Conservation (phyloP, 1,140 invertebrate genomes). For the Trichonephila clavata region DNA sequence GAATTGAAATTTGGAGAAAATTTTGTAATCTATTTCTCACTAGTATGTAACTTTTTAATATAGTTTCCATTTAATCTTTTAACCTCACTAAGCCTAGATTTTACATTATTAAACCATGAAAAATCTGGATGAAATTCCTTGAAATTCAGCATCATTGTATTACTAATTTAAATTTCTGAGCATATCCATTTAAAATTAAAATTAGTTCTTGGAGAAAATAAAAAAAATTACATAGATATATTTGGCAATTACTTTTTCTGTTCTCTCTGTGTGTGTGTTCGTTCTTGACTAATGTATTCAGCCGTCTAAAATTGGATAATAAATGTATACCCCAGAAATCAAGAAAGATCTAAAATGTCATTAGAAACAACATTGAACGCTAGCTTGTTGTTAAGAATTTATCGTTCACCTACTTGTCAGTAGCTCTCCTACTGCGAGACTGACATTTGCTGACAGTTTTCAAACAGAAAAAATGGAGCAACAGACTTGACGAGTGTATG, state of each 20-base stretch:
- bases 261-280: background rate
- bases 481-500: background rate
- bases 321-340: background rate
- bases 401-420: constrained; percentile 3
- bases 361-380: background rate
- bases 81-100: no score
- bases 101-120: no score
- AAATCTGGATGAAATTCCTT: no score
- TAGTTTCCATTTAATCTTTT: no score
- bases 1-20: no score
- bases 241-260: background rate
- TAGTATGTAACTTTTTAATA: no score
- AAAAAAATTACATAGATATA: background rate
- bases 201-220: background rate
- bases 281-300: background rate
- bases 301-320: background rate
- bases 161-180: no score
- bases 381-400: background rate
- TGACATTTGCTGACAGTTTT: constrained; percentile 4
- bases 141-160: no score
- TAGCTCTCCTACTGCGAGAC: background rate
- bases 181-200: no score
- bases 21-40: no score
- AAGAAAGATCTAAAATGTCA: background rate
- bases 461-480: background rate